These are phyloP conservation scores for Paedocypris micromegethes DNA, from an alignment of 2,797 vertebrate genomes.

Conservation along the genomic window DNA sequence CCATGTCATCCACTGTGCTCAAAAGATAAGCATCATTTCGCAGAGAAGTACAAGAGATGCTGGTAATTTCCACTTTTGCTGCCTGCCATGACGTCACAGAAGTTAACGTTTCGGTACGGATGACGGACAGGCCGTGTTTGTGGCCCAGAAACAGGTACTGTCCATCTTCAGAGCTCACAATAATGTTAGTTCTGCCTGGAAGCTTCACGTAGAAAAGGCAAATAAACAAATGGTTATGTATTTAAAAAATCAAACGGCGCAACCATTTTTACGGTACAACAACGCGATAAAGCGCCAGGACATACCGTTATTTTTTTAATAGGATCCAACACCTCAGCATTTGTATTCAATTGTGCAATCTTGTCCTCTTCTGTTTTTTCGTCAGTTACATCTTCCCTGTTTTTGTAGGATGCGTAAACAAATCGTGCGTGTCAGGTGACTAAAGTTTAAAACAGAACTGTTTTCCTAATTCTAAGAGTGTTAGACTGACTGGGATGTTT, in stretches of 20 bases:
- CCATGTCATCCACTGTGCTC: conserved; percentile 80
- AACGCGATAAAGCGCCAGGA: background rate
- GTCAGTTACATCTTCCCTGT: too few species aligned
- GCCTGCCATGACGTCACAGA: conserved; percentile 65
- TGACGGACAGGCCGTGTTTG: conserved; percentile 69
- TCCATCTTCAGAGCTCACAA: conserved; percentile 67
- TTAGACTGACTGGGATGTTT: background rate
- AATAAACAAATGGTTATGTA: background rate
- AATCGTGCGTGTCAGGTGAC: too few species aligned
- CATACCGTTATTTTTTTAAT: conserved; percentile 61
- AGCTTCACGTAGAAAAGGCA: conserved; percentile 56
- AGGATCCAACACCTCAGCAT: conserved; percentile 50
- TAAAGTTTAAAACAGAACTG: too few species aligned
- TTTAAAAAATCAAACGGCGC: background rate
- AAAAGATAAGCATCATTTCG: conserved; percentile 62
- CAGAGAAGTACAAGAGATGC: conserved; percentile 61
- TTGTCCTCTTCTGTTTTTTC: conserved; percentile 46
- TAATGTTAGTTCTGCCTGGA: conserved; percentile 66
- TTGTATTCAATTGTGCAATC: conserved; percentile 36
- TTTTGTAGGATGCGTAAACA: too few species aligned
- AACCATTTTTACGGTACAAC: too few species aligned
- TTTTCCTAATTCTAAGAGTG: too few species aligned
- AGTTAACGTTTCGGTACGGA: conserved; percentile 52
- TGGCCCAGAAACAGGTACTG: conserved; percentile 73
- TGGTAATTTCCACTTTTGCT: conserved; percentile 67